Percentiles rank a stretch among this genome's conserved stretches.
Conservation (phyloP, 2,797 vertebrate species). For the Oceanodroma leucorhoa region DNA sequence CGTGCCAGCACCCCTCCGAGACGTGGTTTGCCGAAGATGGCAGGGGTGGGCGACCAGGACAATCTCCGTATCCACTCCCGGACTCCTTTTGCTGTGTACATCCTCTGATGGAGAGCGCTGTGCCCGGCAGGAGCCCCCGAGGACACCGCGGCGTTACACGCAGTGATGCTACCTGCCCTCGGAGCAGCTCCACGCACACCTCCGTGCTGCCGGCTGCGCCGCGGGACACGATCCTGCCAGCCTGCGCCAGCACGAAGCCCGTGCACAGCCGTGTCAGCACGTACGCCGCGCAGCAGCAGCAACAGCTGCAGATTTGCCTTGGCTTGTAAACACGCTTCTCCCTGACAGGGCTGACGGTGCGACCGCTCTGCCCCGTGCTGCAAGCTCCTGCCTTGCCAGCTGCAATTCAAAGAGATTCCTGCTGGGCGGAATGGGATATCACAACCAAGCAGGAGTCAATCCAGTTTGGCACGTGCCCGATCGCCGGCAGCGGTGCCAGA, state of each 20-base stretch:
- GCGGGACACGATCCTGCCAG: neutral
- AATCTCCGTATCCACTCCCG: rapidly evolving
- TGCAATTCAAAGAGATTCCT: neutral
- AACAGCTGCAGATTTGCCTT: neutral
- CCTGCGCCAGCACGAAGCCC: neutral
- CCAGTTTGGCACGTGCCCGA: rapidly evolving
- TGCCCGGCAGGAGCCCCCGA: rapidly evolving
- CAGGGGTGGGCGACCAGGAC: neutral
- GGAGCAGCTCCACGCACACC: neutral
- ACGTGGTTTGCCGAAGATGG: neutral
- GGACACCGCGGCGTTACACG: rapidly evolving
- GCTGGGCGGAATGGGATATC: neutral
- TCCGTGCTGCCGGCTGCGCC: rapidly evolving
- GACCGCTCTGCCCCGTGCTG: neutral
- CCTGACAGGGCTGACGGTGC: neutral
- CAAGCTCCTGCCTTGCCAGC: neutral
- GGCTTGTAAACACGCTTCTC: neutral
- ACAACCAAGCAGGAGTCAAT: neutral
- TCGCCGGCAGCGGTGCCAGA: neutral
- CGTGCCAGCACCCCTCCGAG: neutral
- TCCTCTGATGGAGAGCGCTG: neutral
- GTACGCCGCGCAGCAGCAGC: neutral
- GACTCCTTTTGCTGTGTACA: rapidly evolving
- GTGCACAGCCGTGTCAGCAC: rapidly evolving
- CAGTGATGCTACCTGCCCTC: neutral